Conservation (phyloP, 2,888 invertebrate species). For the Dexiosoma caninum region DNA sequence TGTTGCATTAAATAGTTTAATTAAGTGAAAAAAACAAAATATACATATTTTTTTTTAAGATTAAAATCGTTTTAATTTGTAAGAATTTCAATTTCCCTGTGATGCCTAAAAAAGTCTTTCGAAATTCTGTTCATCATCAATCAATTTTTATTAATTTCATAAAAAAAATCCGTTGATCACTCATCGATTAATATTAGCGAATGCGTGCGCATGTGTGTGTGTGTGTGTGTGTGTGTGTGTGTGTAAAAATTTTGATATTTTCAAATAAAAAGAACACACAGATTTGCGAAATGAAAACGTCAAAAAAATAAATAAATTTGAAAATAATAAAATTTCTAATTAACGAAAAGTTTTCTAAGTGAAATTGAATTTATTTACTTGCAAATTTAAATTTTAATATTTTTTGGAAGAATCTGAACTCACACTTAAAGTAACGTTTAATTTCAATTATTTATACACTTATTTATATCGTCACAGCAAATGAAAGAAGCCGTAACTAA, state of each 20-base stretch:
- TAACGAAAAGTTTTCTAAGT: background rate
- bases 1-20: constrained; percentile 14
- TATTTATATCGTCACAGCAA: no score
- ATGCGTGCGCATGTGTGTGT: no score
- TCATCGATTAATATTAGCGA: background rate
- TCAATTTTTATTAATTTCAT: constrained; percentile 16
- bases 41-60: no score
- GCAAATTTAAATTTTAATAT: background rate
- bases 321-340: background rate
- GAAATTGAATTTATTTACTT: background rate
- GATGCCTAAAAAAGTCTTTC: background rate
- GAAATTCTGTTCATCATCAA: constrained; percentile 36
- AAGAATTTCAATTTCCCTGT: background rate
- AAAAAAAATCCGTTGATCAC: constrained; percentile 27
- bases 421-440: no score
- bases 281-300: background rate
- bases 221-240: no score
- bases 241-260: background rate
- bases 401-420: no score
- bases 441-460: no score
- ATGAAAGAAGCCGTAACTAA: no score
- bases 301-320: background rate
- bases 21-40: background rate
- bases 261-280: background rate
- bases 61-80: no score